These are phyloP conservation scores for Phorcus lineatus DNA, from an alignment of 2,888 invertebrate species.

Conservation along the genomic window DNA sequence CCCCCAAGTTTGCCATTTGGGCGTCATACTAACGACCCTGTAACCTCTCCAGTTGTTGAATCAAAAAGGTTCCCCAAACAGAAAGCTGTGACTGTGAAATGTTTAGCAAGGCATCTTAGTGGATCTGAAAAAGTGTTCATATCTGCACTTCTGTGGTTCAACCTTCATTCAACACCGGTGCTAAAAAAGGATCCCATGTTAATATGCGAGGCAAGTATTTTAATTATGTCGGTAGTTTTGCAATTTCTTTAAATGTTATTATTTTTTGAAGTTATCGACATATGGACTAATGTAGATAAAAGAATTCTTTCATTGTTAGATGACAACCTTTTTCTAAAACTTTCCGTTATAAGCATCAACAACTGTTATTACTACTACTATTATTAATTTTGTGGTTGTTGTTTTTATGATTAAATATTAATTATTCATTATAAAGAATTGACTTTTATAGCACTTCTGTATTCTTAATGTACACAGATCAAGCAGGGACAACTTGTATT, in stretches of 20 bases:
- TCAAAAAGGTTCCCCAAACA: constrained; percentile 1
- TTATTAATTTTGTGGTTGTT: no score
- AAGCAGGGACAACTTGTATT: not conserved
- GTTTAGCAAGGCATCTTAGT: constrained; percentile 54
- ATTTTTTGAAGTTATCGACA: no score
- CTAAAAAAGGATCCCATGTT: constrained; percentile 37
- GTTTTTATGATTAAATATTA: no score
- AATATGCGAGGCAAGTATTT: constrained; percentile 38
- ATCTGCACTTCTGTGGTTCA: constrained; percentile 66
- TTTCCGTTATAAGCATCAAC: no score
- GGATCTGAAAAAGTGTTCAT: constrained; percentile 57
- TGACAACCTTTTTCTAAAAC: no score
- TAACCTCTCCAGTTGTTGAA: not conserved
- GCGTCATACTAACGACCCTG: not conserved
- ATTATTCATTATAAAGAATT: no score
- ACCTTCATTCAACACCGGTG: constrained; percentile 53
- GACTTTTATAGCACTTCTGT: no score
- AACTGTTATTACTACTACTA: no score
- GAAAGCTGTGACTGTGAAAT: constrained; percentile 54
- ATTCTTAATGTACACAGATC: not conserved
- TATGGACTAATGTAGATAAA: no score
- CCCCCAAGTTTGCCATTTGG: constrained; percentile 28
- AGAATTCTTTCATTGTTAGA: no score
- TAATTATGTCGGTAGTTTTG: no score
- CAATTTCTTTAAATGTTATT: no score